Base-by-base conservation (phyloP, 2,888 invertebrate species). In the Thecocarcelia acutangulata region DNA sequence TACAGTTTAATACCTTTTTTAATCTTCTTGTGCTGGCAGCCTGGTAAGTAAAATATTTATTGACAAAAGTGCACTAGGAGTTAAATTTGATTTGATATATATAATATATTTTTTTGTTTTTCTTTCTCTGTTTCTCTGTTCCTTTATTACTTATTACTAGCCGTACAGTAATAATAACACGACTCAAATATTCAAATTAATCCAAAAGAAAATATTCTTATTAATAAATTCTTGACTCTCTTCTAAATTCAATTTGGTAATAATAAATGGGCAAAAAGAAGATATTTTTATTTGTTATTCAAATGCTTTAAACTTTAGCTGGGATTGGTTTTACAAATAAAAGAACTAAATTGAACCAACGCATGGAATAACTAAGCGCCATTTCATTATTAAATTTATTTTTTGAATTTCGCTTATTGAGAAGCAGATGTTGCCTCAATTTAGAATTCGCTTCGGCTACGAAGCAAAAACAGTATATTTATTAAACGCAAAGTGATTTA, bases 31-130 rank as follows among this genome's bases (percentile, higher is more conserved):
- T 82, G 78, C 64, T 78, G 69, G 70, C 69, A 64, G 69, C 82
- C 78, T 66, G 82, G 82, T 82, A 78, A 78, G 82, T 82, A 19
- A 63, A 54, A 58, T 17, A 33, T 21, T 68, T 42, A 42, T 50
- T 8, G 1, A 46, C 0, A 19, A 33, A 64, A 6, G 13, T 46
- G 11, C 33, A 61, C 5, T 19, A 37, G 28, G 17, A 52, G 17
- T 46, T 28, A 44, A 50, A 52, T 40, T 44, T 15, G 15, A 44
- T 8, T n/a, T n/a, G n/a, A n/a, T n/a, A n/a, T n/a, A n/a, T n/a
- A n/a, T n/a, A n/a, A n/a, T n/a, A n/a, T 3, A 33, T 33, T 33
- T 33, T 44, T 33, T 3, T 33, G 33, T 33, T 33, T 3, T 33
- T 13, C 2, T 3, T 33, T 13, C 2, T 1, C 19, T 19, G 12